Base-by-base conservation (phyloP, 2,888 invertebrate species). In the Phania funesta region DNA sequence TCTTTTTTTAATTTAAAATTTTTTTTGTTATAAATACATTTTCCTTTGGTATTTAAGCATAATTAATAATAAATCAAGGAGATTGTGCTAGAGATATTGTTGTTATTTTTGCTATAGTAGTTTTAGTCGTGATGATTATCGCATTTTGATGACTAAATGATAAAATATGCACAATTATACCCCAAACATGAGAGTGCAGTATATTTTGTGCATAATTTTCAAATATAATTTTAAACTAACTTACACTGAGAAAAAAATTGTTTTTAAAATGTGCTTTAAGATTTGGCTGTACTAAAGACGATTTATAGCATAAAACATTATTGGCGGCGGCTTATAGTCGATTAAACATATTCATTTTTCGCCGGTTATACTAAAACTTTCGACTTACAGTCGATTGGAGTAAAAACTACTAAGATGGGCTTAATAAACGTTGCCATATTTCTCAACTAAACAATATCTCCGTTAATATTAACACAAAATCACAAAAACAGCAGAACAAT, bases 91-190 rank as follows among this genome's bases (percentile, higher is more conserved):
- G 26, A 54, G 20, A 2, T 50, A 22, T 16, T 46, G 26, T 20
- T 48, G 1, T 9, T 48, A 1, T 22, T 35, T 9, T 64, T 64
- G 22, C 9, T 26, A 38, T 38, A 5, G 50, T 20, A 52, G 35
- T 64, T 71, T 71, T 52, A 67, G 48, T 73, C 71, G 58, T 65
- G 78, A 73, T 79, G 65, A 73, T 79, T 79, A 79, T 79, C 78
- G 71, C 65, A 50, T 65, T 81, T 73, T 62, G 71, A 79, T 73
- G 50, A 65, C 41, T 65, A 73, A 73, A 73, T 73, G 71, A 79
- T 79, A 79, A 79, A 79, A 73, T 79, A 79, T 79, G 50, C 78
- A 79, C 73, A 79, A 79, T 79, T 79, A 73, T 79, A 73, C 44
- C 58, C 65, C 73, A 67, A 73, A 50, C 70, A 56, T 78, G 68